Base-by-base conservation (phyloP, 2,888 invertebrate species). In the Latheticus oryzae region DNA sequence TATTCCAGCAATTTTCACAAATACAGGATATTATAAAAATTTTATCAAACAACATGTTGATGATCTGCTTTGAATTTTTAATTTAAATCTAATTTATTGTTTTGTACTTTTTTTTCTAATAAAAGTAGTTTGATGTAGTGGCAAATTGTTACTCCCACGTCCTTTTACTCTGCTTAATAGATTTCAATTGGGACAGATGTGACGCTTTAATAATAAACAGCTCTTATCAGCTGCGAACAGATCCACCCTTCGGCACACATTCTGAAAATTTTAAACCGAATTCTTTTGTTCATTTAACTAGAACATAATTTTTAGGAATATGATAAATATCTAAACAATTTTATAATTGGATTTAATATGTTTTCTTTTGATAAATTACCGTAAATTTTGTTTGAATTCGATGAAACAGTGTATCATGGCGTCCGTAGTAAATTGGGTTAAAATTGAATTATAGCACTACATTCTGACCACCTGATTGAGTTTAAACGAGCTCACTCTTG, bases 401-500 rank as follows among this genome's bases (percentile, higher is more conserved):
- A 7, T 13, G 23, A 23, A 48, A 48, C 26, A 38, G 38, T 28
- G 38, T 50, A 38, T 7, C 12, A 9, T 11, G 13, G 2, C n/a
- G 13, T 23, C 24, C 38, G 21, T n/a, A 52, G 24, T 24, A 52
- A 52, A 52, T 52, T 13, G 52, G 52, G 52, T 52, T 50, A 21
- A 52, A 52, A 58, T 58, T 58, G 58, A 58, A 58, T 58, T 58
- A 58, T 26, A 35, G 38, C 32, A 47, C 37, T 26, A 23, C 30
- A 32, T 53, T 33, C 8, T 43, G n/a, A 42, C 58, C 58, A 58
- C 58, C 58, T 58, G 58, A 58, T 58, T 50, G 48, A 21, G 19
- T 42, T 43, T 23, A 35, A 58, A 40, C 30, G 17, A 35, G 16
- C 16, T 30, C 53, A 42, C 21, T 26, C 35, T 11, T 5, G 28